Evolutionary conservation across 2,888 invertebrate species (phyloP).

Genomic region (Drosophila leonis): DNA sequence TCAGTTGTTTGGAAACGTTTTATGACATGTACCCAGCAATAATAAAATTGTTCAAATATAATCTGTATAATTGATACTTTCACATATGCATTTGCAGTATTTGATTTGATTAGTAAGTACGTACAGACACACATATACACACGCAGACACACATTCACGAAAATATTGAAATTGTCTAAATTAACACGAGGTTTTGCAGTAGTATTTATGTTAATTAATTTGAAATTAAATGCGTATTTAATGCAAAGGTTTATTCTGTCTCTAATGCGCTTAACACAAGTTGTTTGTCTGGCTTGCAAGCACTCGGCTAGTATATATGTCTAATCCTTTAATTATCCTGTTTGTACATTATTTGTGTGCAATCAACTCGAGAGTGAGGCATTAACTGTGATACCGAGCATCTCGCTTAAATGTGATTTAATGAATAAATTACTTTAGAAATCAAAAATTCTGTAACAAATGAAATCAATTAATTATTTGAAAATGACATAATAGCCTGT

Average conservation of each 20-base stretch:
- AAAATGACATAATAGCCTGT: background rate
- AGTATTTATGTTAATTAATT: conserved; percentile 37
- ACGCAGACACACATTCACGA: conserved; percentile 27
- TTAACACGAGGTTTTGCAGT: conserved; percentile 39
- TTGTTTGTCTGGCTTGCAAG: conserved; percentile 15
- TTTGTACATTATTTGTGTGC: conserved; percentile 19
- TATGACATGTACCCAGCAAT: conserved; percentile 60
- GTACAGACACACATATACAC: conserved; percentile 31
- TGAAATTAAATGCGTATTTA: conserved; percentile 62
- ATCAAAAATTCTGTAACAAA: conserved; percentile 1
- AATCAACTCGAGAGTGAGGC: conserved; percentile 3
- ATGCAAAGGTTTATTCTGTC: conserved; percentile 38
- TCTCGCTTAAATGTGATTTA: background rate
- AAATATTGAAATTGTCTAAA: conserved; percentile 37
- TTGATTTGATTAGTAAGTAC: conserved; percentile 50
- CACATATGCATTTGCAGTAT: conserved; percentile 14
- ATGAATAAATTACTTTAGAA: background rate
- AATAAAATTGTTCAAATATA: conserved; percentile 41
- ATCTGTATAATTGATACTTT: conserved; percentile 50
- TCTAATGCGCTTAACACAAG: conserved; percentile 41
- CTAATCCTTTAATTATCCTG: conserved; percentile 15
- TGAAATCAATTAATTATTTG: background rate
- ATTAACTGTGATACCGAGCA: background rate
- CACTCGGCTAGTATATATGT: background rate
- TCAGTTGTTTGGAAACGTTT: conserved; percentile 55